Conservation (phyloP, 2,797 vertebrate genomes). For the Mycteria americana region DNA sequence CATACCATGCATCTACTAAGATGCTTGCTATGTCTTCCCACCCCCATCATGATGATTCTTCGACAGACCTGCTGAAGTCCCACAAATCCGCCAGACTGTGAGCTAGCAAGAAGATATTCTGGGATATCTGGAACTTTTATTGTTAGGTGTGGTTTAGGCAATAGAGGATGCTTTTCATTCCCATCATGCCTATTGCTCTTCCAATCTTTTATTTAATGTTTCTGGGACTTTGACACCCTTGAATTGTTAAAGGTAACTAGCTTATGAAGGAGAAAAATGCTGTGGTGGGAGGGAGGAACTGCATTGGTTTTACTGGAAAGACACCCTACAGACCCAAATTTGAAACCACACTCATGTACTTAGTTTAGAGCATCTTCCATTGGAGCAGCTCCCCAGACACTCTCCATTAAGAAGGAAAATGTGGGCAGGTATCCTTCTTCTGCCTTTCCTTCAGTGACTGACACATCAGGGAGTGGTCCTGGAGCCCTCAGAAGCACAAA, state of each 20-base stretch:
- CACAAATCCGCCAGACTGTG: neutral
- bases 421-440: neutral
- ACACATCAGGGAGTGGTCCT: neutral
- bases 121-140: neutral
- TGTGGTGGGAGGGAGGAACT: neutral
- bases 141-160: neutral
- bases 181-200: neutral
- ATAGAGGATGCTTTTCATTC: neutral
- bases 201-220: neutral
- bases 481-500: neutral
- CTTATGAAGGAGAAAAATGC: neutral
- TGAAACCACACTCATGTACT: neutral
- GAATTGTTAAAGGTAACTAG: neutral
- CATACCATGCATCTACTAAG: neutral
- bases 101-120: neutral
- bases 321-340: neutral
- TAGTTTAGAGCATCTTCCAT: neutral
- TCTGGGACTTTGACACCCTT: neutral
- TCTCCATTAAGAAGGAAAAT: neutral
- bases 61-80: neutral
- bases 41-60: neutral
- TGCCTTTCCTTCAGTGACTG: neutral
- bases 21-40: neutral
- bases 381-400: neutral
- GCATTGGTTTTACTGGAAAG: neutral